Evolutionary conservation across 2,113 vertebrate species (phyloP).

Genomic region (Zosterops japonicus): DNA sequence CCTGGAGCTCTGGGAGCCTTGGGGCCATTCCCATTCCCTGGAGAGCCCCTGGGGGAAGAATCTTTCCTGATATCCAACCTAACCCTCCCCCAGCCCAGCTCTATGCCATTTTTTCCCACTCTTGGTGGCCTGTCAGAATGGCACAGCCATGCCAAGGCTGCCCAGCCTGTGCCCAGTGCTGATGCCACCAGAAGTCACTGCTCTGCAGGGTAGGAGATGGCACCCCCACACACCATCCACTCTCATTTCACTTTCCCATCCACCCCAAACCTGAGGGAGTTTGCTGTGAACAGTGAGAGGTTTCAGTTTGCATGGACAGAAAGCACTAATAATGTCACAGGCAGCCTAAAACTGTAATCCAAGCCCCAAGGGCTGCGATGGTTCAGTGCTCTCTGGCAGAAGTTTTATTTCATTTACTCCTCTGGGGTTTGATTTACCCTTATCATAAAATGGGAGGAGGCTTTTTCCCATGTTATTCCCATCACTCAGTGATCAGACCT

Average conservation of each 20-base stretch:
- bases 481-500: neutral
- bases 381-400: neutral
- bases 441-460: neutral
- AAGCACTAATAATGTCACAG: neutral
- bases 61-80: neutral
- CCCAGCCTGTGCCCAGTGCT: neutral
- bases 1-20: neutral
- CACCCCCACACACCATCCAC: rapidly evolving
- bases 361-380: neutral
- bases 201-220: neutral
- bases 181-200: neutral
- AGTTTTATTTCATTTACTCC: neutral
- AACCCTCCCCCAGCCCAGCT: rapidly evolving
- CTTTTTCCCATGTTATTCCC: neutral
- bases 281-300: neutral
- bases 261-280: neutral
- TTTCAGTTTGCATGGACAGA: neutral
- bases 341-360: neutral
- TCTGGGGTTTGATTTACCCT: neutral
- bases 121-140: neutral
- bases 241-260: neutral
- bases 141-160: neutral
- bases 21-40: rapidly evolving
- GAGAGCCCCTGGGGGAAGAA: neutral
- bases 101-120: neutral